These are phyloP conservation scores for Oegoconia quadripuncta DNA, from an alignment of 2,888 invertebrate species.

Conservation along the genomic window DNA sequence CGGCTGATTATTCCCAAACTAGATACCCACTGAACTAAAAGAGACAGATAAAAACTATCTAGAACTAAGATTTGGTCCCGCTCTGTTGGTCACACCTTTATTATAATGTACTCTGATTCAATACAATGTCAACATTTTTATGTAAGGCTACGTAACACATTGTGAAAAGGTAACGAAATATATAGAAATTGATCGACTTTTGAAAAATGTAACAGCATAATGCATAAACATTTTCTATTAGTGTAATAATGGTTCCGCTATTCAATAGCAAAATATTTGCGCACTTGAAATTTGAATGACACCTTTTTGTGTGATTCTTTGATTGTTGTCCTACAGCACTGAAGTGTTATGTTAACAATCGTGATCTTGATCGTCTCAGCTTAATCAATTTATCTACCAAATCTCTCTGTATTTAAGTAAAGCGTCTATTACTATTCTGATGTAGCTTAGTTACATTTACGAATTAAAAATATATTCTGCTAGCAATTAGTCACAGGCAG, in stretches of 20 bases:
- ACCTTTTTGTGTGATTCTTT: too few relatives aligned
- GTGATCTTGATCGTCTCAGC: too few relatives aligned
- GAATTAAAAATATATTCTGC: too few relatives aligned
- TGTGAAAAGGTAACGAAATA: slow-evolving; percentile 1
- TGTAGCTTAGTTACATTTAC: too few relatives aligned
- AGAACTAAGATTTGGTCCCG: slow-evolving; percentile 13
- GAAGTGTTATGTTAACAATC: too few relatives aligned
- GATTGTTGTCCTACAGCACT: too few relatives aligned
- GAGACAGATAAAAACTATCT: slow-evolving; percentile 1
- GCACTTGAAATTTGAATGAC: too few relatives aligned
- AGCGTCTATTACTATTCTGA: too few relatives aligned
- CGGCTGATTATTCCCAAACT: slow-evolving; percentile 7
- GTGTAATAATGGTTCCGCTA: not conserved
- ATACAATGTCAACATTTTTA: slow-evolving; percentile 25
- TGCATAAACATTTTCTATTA: not conserved
- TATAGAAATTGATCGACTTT: not conserved
- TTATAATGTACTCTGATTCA: slow-evolving; percentile 35
- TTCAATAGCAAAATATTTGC: not conserved
- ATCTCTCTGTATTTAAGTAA: too few relatives aligned
- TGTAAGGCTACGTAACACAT: slow-evolving; percentile 10
- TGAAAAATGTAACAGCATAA: not conserved
- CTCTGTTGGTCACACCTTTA: slow-evolving; percentile 15
- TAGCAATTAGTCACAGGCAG: too few relatives aligned
- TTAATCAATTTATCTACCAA: too few relatives aligned
- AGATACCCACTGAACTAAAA: slow-evolving; percentile 5